phyloP scores from a whole-genome alignment of 2,888 invertebrate species.

The Erpobdella octoculata region DNA sequence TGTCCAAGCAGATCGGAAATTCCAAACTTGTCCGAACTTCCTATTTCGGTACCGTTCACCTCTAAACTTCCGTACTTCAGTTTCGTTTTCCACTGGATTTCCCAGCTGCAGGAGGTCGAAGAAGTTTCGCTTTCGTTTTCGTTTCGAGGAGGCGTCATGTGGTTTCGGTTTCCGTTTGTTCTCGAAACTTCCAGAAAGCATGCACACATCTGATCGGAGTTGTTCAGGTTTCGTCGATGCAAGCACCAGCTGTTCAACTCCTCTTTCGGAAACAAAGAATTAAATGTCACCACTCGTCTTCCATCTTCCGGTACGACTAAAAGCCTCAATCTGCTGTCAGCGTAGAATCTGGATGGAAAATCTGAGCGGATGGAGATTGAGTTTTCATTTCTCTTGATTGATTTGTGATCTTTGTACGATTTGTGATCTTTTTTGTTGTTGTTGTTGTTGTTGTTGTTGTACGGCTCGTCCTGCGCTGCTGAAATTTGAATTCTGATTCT shows the following conservation, averaged over 20 bases:
- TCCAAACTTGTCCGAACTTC: background rate
- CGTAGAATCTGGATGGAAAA: background rate
- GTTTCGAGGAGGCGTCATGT: background rate
- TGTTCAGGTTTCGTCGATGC: no score
- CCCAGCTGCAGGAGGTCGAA: background rate
- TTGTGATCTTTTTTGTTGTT: background rate
- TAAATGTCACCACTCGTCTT: background rate
- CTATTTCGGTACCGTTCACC: background rate
- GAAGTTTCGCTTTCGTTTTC: no score
- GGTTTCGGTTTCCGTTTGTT: no score
- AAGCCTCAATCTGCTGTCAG: background rate
- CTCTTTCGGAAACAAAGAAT: conserved; percentile 4
- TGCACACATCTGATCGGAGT: no score
- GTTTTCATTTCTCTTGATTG: no score
- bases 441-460: background rate
- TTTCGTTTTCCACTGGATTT: conserved; percentile 14
- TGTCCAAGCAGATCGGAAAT: background rate
- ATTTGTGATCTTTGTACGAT: background rate
- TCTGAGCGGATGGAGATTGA: background rate
- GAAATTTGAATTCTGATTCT: background rate
- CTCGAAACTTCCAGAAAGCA: no score
- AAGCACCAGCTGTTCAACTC: background rate
- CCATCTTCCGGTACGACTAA: conserved; percentile 4
- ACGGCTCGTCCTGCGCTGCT: background rate
- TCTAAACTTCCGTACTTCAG: conserved; percentile 8